phyloP scores from a whole-genome alignment of 2,113 vertebrate species.

The Poecile atricapillus region DNA sequence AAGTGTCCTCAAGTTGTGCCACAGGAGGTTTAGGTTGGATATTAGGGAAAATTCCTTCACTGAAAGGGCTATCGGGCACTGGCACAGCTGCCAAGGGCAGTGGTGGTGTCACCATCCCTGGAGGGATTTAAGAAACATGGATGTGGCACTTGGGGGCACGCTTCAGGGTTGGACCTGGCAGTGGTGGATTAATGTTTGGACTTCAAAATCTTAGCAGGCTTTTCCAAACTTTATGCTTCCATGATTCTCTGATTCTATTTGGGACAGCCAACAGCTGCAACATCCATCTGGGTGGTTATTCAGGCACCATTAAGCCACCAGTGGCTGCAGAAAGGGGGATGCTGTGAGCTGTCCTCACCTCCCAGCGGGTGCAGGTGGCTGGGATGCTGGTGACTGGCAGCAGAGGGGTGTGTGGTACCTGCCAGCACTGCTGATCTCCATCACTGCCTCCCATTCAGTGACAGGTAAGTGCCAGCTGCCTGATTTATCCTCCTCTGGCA shows the following conservation, averaged over 20 bases:
- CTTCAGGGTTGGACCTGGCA: background rate
- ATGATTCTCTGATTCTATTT: background rate
- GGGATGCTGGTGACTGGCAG: background rate
- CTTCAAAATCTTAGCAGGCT: background rate
- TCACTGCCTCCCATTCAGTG: background rate
- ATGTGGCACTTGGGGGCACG: background rate
- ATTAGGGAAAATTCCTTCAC: background rate
- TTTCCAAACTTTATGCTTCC: background rate
- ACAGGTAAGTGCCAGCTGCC: background rate
- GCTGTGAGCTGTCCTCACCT: background rate
- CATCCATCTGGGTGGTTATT: background rate
- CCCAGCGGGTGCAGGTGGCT: background rate
- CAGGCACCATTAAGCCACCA: background rate
- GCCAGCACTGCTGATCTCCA: background rate
- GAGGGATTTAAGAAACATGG: background rate
- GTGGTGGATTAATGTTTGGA: background rate
- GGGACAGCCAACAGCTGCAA: background rate
- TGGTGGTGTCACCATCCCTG: no score
- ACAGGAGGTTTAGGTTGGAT: background rate
- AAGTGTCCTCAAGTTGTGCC: background rate
- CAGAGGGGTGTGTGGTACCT: background rate
- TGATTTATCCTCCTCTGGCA: background rate
- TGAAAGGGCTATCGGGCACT: background rate
- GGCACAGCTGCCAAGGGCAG: background rate
- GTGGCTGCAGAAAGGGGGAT: background rate